A percentile compares a stretch with the other conserved stretches of the same genome.
Conservation (phyloP, 2,113 vertebrate genomes). For the Sturnus vulgaris region DNA sequence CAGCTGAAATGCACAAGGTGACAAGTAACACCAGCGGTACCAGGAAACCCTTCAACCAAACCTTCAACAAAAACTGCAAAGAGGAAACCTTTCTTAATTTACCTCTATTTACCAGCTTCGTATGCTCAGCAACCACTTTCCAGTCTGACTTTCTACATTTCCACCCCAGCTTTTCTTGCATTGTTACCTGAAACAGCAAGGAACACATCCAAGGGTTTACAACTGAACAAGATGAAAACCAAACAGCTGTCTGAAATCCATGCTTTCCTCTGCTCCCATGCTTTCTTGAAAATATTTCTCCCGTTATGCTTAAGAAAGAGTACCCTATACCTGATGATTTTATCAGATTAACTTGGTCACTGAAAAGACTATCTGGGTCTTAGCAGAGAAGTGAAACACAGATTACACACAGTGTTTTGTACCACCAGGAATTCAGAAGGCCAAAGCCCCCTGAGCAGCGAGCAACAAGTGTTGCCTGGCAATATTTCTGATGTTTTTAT, state of each 20-base stretch:
- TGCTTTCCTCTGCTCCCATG: not conserved
- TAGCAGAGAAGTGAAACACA: not conserved
- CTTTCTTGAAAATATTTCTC: not conserved
- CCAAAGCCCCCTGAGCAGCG: rapidly evolving
- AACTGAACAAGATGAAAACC: not conserved
- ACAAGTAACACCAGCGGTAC: not conserved
- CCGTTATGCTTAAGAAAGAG: not conserved
- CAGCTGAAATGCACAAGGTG: rapidly evolving
- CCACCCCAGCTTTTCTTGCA: not conserved
- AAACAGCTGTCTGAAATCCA: not conserved
- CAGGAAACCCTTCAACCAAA: not conserved
- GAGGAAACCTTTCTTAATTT: not conserved
- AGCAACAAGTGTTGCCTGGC: not conserved
- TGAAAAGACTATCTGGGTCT: not conserved
- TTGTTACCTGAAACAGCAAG: not conserved
- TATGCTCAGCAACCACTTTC: not conserved
- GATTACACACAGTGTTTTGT: rapidly evolving
- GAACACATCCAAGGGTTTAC: rapidly evolving
- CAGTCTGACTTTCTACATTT: no score
- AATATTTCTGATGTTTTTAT: not conserved
- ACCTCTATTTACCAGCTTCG: not conserved
- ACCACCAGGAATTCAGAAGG: not conserved
- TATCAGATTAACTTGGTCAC: no score
- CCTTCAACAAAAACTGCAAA: not conserved
- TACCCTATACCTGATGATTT: rapidly evolving